Conservation (phyloP, 2,113 vertebrate species). For the Casuarius casuarius region DNA sequence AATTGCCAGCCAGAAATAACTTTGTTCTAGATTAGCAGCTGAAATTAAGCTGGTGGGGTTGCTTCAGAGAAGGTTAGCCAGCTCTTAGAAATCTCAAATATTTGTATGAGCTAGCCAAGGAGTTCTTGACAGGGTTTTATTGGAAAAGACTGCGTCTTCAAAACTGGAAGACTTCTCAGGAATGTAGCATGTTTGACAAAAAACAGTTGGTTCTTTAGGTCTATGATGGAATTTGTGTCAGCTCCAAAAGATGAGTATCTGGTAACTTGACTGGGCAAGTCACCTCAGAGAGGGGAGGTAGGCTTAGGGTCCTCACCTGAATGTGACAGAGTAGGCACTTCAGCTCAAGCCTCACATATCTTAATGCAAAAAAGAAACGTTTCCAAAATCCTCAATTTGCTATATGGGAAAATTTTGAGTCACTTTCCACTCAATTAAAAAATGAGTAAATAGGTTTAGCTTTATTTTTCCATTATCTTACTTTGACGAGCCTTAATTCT, state of each 20-base stretch:
- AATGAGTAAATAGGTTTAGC: neutral
- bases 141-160: neutral
- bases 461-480: neutral
- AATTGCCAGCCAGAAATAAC: neutral
- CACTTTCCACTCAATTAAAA: neutral
- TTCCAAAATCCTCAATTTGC: neutral
- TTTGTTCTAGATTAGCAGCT: neutral
- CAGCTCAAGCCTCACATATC: neutral
- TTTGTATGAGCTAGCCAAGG: neutral
- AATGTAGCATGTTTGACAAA: neutral
- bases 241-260: neutral
- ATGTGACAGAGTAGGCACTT: neutral
- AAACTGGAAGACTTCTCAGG: neutral
- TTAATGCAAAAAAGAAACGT: neutral
- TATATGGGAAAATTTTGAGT: too few species aligned
- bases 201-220: neutral
- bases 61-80: neutral
- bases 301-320: rapidly evolving
- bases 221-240: neutral
- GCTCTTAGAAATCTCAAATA: neutral
- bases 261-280: neutral
- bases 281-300: neutral
- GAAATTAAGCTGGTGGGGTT: neutral
- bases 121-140: neutral
- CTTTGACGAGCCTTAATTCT: neutral